phyloP scores from a whole-genome alignment of 2,113 vertebrate genomes.

The Paradoxurus hermaphroditus region DNA sequence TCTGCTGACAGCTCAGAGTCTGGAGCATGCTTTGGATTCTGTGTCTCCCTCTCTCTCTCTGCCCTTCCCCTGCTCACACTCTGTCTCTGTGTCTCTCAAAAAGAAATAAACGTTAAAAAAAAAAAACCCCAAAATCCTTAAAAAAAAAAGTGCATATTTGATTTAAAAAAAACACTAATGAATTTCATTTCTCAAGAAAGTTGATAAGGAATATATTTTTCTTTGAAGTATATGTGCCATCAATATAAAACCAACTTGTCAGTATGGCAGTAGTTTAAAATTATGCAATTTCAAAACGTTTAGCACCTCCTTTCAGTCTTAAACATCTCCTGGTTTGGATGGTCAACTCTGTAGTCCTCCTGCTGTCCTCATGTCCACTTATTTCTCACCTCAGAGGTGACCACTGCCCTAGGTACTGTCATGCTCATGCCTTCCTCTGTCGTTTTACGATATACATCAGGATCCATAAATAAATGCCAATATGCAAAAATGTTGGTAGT shows the following conservation, averaged over 20 bases:
- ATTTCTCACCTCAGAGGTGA: not conserved
- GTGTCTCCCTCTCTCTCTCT: too few relatives aligned
- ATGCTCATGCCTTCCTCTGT: not conserved
- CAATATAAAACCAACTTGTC: not conserved
- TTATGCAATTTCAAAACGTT: not conserved
- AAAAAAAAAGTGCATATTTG: not conserved
- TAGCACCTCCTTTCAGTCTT: not conserved
- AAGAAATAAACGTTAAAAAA: too few relatives aligned
- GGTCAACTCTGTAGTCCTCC: not conserved
- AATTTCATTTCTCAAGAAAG: not conserved
- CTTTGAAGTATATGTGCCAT: not conserved
- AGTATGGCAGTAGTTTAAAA: not conserved
- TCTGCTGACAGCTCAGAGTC: too few relatives aligned
- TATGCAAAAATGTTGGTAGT: not conserved
- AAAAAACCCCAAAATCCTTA: not conserved
- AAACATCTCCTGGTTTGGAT: not conserved
- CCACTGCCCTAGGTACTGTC: rapidly evolving
- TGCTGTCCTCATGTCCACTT: rapidly evolving
- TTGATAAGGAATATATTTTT: not conserved
- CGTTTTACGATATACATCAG: not conserved
- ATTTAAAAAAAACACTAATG: not conserved
- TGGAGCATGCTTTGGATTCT: too few relatives aligned
- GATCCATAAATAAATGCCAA: too few relatives aligned
- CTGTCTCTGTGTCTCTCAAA: too few relatives aligned
- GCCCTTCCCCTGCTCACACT: too few relatives aligned